Evolutionary conservation across 2,888 invertebrate species (phyloP).

Genomic region (Cryptocheilus praepositus): DNA sequence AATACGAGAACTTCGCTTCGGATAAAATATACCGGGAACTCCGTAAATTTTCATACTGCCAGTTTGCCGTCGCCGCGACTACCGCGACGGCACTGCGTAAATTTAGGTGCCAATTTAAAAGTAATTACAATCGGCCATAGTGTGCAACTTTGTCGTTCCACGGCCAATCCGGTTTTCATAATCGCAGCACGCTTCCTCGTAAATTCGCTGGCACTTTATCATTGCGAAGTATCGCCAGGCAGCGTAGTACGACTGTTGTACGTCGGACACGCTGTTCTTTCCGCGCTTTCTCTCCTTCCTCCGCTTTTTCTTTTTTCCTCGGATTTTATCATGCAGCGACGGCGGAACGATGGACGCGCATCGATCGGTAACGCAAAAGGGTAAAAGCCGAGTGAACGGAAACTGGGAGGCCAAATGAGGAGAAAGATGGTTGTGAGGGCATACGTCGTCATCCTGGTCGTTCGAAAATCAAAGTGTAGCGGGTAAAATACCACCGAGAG

Average conservation of each 20-base stretch:
- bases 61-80: not conserved
- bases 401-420: not conserved
- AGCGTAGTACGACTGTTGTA: constrained; percentile 6
- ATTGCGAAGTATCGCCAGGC: constrained; percentile 36
- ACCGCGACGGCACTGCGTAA: constrained; percentile 30
- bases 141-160: constrained; percentile 36
- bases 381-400: not conserved
- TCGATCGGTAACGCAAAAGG: not conserved
- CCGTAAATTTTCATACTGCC: constrained; percentile 4
- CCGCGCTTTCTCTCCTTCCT: not conserved
- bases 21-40: not conserved
- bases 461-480: constrained; percentile 1
- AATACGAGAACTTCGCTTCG: not conserved
- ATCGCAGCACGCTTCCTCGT: constrained; percentile 40
- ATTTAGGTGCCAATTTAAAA: constrained; percentile 47
- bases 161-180: constrained; percentile 38
- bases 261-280: constrained; percentile 8
- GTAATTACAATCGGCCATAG: constrained; percentile 42
- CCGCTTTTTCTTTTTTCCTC: not conserved
- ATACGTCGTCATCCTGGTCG: not conserved
- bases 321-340: no score
- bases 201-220: constrained; percentile 43
- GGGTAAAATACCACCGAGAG: constrained; percentile 1
- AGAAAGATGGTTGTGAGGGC: not conserved
- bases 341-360: not conserved